Conservation (phyloP, 2,113 vertebrate species). For the Calonectris borealis region DNA sequence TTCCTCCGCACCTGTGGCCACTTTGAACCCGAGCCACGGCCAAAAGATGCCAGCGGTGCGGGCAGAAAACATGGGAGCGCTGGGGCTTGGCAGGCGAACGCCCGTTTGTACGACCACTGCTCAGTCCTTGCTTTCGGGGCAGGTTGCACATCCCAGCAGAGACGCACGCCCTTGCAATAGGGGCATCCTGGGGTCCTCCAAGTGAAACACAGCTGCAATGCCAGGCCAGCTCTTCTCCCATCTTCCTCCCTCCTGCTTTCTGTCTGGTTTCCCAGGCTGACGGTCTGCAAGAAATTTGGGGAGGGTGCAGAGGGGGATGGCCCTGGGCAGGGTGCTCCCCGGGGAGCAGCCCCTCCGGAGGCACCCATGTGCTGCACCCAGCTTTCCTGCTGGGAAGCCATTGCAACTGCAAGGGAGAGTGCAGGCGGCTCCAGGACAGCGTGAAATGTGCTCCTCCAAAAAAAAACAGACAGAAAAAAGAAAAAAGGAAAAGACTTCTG, state of each 20-base stretch:
- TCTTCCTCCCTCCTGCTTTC: background rate
- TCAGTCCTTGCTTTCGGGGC: background rate
- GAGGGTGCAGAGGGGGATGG: background rate
- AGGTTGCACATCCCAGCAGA: background rate
- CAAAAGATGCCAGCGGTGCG: background rate
- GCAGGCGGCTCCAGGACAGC: background rate
- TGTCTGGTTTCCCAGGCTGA: background rate
- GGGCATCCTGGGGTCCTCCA: background rate
- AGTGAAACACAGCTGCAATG: accelerated
- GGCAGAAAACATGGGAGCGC: background rate
- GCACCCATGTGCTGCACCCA: background rate
- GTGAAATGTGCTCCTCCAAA: background rate
- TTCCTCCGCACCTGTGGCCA: background rate
- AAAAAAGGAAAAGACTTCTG: slow-evolving; percentile 42
- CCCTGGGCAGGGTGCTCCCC: background rate
- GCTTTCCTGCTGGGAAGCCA: background rate
- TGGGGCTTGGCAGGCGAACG: accelerated
- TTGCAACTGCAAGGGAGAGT: accelerated
- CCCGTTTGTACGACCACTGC: background rate
- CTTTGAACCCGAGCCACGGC: background rate
- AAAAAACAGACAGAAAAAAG: background rate
- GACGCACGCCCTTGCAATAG: accelerated
- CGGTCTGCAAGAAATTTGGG: background rate
- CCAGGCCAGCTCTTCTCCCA: background rate
- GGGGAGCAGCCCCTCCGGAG: background rate